Conservation (phyloP, 2,888 invertebrate genomes). For the Amiota minor region DNA sequence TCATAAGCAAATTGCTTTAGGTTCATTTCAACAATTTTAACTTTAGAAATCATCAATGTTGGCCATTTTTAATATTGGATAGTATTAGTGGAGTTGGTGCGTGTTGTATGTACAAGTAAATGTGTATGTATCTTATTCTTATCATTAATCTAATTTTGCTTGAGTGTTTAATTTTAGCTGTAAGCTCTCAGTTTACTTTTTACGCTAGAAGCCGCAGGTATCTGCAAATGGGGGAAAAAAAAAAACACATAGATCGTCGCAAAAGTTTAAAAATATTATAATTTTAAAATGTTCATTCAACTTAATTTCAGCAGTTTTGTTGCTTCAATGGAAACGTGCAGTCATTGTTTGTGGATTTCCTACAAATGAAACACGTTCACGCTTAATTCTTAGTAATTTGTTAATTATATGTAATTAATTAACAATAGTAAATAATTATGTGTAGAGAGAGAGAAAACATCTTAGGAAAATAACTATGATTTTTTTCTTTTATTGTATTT, state of each 20-base stretch:
- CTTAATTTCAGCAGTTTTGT: constrained; percentile 19
- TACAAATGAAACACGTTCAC: neutral
- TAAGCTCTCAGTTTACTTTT: neutral
- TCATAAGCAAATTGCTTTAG: constrained; percentile 39
- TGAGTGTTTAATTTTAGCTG: constrained; percentile 50
- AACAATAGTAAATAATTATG: neutral
- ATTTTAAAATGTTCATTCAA: constrained; percentile 3
- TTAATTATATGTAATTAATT: constrained; percentile 18
- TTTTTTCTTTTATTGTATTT: too few relatives aligned
- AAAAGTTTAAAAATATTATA: neutral
- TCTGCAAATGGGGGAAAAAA: neutral
- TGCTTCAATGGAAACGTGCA: constrained; percentile 10
- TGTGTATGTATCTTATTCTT: constrained; percentile 37
- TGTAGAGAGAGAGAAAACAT: too few relatives aligned
- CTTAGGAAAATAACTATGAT: too few relatives aligned
- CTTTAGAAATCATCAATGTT: constrained; percentile 44
- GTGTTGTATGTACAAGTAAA: constrained; percentile 37
- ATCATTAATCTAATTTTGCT: constrained; percentile 63
- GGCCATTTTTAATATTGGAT: constrained; percentile 29
- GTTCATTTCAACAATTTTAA: constrained; percentile 43
- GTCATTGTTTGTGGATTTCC: neutral
- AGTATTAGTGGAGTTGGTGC: constrained; percentile 38
- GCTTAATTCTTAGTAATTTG: constrained; percentile 19
- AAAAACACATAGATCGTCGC: neutral
- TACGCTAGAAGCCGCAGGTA: constrained; percentile 20